Base-by-base conservation (phyloP, 2,113 vertebrate genomes). In the Platysteira castanea region DNA sequence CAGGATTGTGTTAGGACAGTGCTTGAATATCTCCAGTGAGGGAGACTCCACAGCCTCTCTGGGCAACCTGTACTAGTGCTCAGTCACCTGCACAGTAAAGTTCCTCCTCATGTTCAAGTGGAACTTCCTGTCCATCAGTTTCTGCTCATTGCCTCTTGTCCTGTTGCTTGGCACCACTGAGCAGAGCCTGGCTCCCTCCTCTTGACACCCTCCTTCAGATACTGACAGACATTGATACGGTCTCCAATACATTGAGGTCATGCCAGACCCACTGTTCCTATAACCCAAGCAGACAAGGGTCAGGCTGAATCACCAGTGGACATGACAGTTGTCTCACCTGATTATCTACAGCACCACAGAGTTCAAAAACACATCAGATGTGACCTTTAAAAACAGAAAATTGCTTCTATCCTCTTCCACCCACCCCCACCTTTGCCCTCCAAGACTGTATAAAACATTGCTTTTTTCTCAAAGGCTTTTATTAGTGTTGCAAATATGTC, bases 331-430 rank as follows among this genome's bases (percentile, higher is more conserved):
- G 71, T 89, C 89, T 87, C 65, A 90, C 67, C n/a, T 94, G 64
- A 63, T 93, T 93, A 63, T 60, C 50, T 86, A 37, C 57, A 84
- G 17, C 42, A 93, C 35, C 18, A 52, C 1, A 64, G 37, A 42
- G 39, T 56, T 90, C 22, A 84, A 95, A 94, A 78, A 22, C 54
- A 59, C 37, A 31, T 70, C 60, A 81, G 5, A 86, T 64, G 26
- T 71, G 79, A 92, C 90, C 64, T 92, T 93, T 56, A 64, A 12
- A 77, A 90, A 47, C 11, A 87, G 67, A 92, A 88, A 67, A 31
- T 70, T 84, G 1, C 11, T 89, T 47, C 27, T 92, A 89, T 81
- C 39, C 19, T 90, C 56, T 83, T 22, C 39, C 6, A 30, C 13
- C 14, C 49, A 23, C 23, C 13, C 49, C 63, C 44, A 71, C 20